Conservation (phyloP, 2,888 invertebrate genomes). For the Lithophane ornitopus region DNA sequence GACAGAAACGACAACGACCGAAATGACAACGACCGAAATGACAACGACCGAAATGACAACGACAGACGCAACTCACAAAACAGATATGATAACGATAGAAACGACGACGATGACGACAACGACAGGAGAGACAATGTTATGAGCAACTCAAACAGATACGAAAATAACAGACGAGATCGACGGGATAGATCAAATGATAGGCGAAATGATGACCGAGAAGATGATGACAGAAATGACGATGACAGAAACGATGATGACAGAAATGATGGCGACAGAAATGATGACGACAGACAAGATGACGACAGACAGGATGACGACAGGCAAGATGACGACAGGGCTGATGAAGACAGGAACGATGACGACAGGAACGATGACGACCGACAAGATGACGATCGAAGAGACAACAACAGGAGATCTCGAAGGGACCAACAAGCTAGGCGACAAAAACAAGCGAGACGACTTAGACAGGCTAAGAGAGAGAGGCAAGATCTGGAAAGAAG, state of each 20-base stretch:
- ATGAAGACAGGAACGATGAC: constrained; percentile 7
- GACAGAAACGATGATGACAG: constrained; percentile 5
- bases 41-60: neutral
- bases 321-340: neutral
- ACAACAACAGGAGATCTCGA: neutral
- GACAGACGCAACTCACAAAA: neutral
- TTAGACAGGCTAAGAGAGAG: constrained; percentile 14
- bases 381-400: constrained; percentile 1
- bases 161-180: constrained; percentile 10
- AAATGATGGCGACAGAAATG: neutral
- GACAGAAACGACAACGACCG: neutral
- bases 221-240: constrained; percentile 23
- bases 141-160: constrained; percentile 9
- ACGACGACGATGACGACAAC: constrained; percentile 11
- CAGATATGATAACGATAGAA: neutral
- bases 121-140: constrained; percentile 4
- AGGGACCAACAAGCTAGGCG: constrained; percentile 5
- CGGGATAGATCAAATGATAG: constrained; percentile 9
- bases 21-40: neutral
- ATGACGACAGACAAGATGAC: neutral
- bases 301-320: constrained; percentile 5
- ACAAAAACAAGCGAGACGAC: constrained; percentile 6
- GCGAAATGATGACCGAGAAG: constrained; percentile 4
- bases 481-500: constrained; percentile 7
- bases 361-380: constrained; percentile 16